Base-by-base conservation (phyloP, 2,888 invertebrate genomes). In the Idaea dimidiata region DNA sequence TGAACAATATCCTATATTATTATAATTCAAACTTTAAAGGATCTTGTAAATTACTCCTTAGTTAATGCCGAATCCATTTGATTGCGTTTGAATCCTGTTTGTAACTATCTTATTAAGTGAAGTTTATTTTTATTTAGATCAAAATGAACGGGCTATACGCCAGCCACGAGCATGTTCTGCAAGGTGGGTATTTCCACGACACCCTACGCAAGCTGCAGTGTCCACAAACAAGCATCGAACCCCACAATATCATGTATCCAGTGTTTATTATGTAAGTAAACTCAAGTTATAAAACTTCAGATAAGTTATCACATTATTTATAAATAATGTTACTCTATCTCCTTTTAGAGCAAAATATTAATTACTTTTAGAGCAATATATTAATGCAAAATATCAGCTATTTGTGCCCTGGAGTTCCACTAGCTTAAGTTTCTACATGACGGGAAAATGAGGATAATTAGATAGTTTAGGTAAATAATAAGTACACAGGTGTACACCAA, bases 161-260 rank as follows among this genome's bases (percentile, higher is more conserved):
- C 66, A 87, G 86, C 67, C 89, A 93, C 6, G 94, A 94, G 72
- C 94, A 95, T 84, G 94, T 95, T 73, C 88, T 98, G 63, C 98
- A 98, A 78, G 96, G 97, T 77, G 95, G 97, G 58, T 96, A 96
- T 81, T 97, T 96, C 82, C 97, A 98, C 85, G 94, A 96, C 4
- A 95, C 96, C n/a, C 83, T 98, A 62, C 91, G 99, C 66, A 93
- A 95, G 81, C 96, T 98, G 93, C 98, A 98, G 83, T 94, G 95
- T 66, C 91, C 94, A 8, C 95, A 96, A 78, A 94, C 95, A 56
- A 94, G 94, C 72, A 94, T 97, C 64, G 93, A 94, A 54, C 88
- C 96, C 0, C 94, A 95, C 68, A 97, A 97, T 91, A 93, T 98
- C 54, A 97, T 98, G 97, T 97, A 96, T 79, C 98, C 98, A 0